phyloP scores from a whole-genome alignment of 1,140 invertebrate genomes.

The Bacillus rossius region DNA sequence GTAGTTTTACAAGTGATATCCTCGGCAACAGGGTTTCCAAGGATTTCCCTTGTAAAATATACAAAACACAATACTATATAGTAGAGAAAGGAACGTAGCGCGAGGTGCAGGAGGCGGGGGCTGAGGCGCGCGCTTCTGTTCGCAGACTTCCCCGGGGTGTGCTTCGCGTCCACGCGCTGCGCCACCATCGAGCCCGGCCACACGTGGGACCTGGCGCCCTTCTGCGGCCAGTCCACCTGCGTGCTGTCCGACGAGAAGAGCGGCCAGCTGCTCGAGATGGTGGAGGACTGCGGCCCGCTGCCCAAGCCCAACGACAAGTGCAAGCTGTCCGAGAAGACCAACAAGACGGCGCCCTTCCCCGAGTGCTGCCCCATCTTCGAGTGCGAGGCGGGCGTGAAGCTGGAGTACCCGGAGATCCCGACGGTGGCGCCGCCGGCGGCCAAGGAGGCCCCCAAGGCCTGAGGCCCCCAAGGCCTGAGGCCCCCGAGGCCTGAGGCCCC shows the following conservation, averaged over 20 bases:
- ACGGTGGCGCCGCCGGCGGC: constrained; percentile 49
- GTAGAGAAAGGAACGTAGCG: too few species aligned
- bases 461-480: not conserved
- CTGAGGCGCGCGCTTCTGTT: not conserved
- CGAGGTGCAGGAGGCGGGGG: too few species aligned
- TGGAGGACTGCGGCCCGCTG: constrained; percentile 78
- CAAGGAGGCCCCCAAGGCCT: constrained; percentile 35
- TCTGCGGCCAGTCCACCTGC: constrained; percentile 83
- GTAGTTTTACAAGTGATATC: too few species aligned
- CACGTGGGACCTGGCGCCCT: constrained; percentile 76
- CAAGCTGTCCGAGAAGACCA: constrained; percentile 78
- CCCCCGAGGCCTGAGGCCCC: too few species aligned
- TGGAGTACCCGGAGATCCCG: constrained; percentile 79
- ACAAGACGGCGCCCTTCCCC: constrained; percentile 82
- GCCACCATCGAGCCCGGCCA: constrained; percentile 77
- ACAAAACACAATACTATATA: too few species aligned
- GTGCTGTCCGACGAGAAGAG: constrained; percentile 63
- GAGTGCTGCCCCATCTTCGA: constrained; percentile 78
- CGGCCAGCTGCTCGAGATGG: constrained; percentile 69
- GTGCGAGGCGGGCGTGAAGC: constrained; percentile 73
- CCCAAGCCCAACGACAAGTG: constrained; percentile 81
- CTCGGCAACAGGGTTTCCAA: too few species aligned
- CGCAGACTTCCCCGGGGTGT: constrained; percentile 83
- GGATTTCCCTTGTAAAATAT: too few species aligned
- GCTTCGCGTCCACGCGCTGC: constrained; percentile 84